A percentile compares a stretch with the other conserved stretches of the same genome.
phyloP scores from a whole-genome alignment of 2,797 vertebrate species.

The Rhinogobio ventralis region DNA sequence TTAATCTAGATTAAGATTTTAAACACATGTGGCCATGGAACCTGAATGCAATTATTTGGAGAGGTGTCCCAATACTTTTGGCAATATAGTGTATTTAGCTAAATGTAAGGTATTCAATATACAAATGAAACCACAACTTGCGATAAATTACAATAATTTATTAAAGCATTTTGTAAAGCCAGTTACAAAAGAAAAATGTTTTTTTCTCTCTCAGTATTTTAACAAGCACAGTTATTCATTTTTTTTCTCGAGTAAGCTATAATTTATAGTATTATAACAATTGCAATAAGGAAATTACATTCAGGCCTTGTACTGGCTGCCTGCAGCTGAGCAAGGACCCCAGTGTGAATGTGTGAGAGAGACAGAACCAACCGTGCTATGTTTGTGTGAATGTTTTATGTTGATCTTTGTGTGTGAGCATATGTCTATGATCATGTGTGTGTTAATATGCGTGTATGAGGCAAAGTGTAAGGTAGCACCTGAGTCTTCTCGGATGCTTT shows the following conservation, averaged over 20 bases:
- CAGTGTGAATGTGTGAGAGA: slow-evolving; percentile 64
- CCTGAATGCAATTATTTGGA: too few species aligned
- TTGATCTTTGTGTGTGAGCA: not conserved
- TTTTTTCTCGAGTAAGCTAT: slow-evolving; percentile 36
- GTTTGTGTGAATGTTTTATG: slow-evolving; percentile 14
- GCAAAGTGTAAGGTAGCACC: slow-evolving; percentile 15
- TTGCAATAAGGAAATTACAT: slow-evolving; percentile 74
- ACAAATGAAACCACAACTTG: slow-evolving; percentile 56
- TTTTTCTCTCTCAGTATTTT: slow-evolving; percentile 69
- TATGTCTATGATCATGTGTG: not conserved
- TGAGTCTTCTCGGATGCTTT: slow-evolving; percentile 28
- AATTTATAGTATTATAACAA: slow-evolving; percentile 58
- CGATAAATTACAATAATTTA: slow-evolving; percentile 89
- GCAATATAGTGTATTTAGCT: too few species aligned
- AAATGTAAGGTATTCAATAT: not conserved
- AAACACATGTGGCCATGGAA: too few species aligned
- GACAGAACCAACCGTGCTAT: slow-evolving; percentile 44
- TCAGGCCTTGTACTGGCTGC: slow-evolving; percentile 86
- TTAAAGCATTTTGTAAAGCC: slow-evolving; percentile 94
- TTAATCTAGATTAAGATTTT: too few species aligned
- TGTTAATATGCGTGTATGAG: slow-evolving; percentile 41
- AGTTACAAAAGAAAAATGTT: slow-evolving; percentile 85
- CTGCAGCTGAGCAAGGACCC: slow-evolving; percentile 89
- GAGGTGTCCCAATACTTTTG: too few species aligned
- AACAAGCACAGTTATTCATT: slow-evolving; percentile 75